Conservation (phyloP, 2,888 invertebrate species). For the Dioctria linearis region DNA sequence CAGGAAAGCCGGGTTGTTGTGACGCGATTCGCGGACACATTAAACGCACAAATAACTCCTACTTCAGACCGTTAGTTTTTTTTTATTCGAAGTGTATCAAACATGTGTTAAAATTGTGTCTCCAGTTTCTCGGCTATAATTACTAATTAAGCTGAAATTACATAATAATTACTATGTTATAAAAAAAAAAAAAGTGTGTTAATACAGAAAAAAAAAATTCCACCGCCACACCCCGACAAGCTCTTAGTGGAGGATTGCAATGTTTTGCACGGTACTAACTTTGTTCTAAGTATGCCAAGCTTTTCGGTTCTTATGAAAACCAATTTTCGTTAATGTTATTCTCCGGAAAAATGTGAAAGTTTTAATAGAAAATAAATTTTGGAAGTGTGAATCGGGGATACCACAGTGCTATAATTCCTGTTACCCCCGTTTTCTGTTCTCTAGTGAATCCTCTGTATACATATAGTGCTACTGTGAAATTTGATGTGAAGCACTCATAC, state of each 20-base stretch:
- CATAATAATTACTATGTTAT: neutral
- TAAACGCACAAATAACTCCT: conserved; percentile 13
- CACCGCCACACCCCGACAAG: conserved; percentile 47
- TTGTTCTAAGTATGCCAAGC: conserved; percentile 24
- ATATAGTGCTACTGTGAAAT: conserved; percentile 2
- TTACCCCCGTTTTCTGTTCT: neutral
- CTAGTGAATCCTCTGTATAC: conserved; percentile 4
- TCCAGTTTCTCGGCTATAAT: neutral
- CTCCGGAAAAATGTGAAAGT: neutral
- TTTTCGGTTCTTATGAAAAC: conserved; percentile 29
- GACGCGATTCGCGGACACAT: conserved; percentile 29
- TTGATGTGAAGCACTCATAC: conserved; percentile 22
- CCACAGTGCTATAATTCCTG: conserved; percentile 15
- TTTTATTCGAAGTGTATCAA: neutral
- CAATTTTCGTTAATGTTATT: conserved; percentile 25
- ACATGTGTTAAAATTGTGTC: neutral
- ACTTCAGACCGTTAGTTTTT: conserved; percentile 9
- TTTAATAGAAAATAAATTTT: neutral
- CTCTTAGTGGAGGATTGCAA: conserved; percentile 21
- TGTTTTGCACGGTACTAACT: conserved; percentile 16
- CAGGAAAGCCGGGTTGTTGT: conserved; percentile 31
- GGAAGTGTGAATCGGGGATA: neutral
- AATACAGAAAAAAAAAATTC: neutral
- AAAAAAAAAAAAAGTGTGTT: conserved; percentile 21
- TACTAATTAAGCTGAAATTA: neutral